A percentile compares a stretch with the other conserved stretches of the same genome.
Evolutionary conservation across 2,113 vertebrate species (phyloP).

Genomic region (Phrynosoma platyrhinos): DNA sequence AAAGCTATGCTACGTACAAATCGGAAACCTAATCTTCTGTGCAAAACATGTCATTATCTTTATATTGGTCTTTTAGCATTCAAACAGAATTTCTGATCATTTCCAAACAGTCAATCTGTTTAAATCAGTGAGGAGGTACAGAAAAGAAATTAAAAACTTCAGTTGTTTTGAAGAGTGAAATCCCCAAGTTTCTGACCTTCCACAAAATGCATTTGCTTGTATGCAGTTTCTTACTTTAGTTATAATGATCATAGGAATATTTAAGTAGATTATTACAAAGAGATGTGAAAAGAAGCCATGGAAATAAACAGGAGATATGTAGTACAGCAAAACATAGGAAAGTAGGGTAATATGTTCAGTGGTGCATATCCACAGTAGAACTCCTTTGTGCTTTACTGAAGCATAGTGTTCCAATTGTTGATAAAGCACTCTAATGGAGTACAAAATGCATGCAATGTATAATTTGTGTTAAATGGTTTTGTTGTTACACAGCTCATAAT

Average conservation of each 20-base stretch:
- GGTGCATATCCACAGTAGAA: not conserved
- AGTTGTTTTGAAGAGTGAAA: not conserved
- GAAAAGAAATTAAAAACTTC: not conserved
- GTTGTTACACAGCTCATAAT: not conserved
- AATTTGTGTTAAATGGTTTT: not conserved
- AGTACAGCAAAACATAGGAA: not conserved
- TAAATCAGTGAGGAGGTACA: no score
- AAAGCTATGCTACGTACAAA: no score
- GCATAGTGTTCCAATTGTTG: not conserved
- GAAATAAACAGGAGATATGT: not conserved
- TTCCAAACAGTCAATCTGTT: not conserved
- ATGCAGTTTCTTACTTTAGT: not conserved
- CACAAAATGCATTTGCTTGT: not conserved
- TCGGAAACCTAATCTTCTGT: no score
- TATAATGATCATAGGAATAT: not conserved
- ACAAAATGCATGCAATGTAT: slow-evolving; percentile 5
- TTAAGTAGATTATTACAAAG: not conserved
- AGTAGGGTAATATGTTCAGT: not conserved
- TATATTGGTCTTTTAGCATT: not conserved
- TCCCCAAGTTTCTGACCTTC: not conserved
- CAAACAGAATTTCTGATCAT: not conserved
- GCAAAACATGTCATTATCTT: no score
- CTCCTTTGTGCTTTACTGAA: slow-evolving; percentile 15
- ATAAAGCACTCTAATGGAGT: not conserved
- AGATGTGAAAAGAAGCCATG: not conserved